Percentiles rank a stretch among this genome's conserved stretches.
Evolutionary conservation across 2,113 vertebrate species (phyloP).

Genomic region (Brachionichthys hirsutus): DNA sequence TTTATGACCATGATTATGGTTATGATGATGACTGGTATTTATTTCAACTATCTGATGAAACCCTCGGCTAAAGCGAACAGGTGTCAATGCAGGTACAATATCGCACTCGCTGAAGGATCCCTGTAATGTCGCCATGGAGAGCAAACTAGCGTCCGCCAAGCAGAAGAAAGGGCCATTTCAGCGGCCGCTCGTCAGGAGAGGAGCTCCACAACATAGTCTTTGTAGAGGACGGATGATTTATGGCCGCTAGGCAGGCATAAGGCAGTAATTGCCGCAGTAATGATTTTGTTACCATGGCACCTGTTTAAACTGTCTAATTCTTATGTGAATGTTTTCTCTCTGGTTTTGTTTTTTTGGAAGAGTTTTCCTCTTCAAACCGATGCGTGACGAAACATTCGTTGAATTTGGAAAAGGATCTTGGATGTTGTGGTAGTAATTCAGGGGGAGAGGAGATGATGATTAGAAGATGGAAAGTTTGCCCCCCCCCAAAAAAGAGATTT

Average conservation of each 20-base stretch:
- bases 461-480: conserved; percentile 39
- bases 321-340: conserved; percentile 72
- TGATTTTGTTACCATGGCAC: conserved; percentile 74
- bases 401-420: conserved; percentile 38
- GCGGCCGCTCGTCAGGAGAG: conserved; percentile 61
- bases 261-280: conserved; percentile 71
- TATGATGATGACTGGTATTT: conserved; percentile 79
- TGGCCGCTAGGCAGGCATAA: conserved; percentile 63
- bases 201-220: conserved; percentile 67
- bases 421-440: conserved; percentile 57
- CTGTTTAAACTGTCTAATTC: conserved; percentile 72
- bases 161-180: conserved; percentile 71
- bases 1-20: conserved; percentile 78
- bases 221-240: conserved; percentile 70
- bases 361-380: conserved; percentile 57
- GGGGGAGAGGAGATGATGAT: conserved; percentile 29
- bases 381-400: conserved; percentile 61
- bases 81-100: conserved; percentile 78
- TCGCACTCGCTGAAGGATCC: conserved; percentile 76
- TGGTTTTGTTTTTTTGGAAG: conserved; percentile 56
- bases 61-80: conserved; percentile 71
- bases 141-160: conserved; percentile 45
- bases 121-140: conserved; percentile 66
- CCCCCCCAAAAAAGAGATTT: conserved; percentile 33
- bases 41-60: conserved; percentile 79